Conservation (phyloP, 2,888 invertebrate genomes). For the Xylocampa areola region DNA sequence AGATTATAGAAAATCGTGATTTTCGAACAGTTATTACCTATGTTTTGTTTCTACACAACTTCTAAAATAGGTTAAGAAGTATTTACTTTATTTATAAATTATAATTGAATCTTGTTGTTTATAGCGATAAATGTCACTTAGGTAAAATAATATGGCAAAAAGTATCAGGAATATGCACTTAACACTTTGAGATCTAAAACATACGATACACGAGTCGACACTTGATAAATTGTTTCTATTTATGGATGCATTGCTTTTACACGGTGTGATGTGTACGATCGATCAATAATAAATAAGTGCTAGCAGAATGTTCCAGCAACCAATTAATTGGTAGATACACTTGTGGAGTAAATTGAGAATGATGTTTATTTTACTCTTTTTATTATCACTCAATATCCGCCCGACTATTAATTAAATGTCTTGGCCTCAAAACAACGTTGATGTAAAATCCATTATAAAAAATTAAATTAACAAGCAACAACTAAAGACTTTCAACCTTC, state of each 20-base stretch:
- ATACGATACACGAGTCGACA: slow-evolving; percentile 41
- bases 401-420: slow-evolving; percentile 36
- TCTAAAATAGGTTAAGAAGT: too few species aligned
- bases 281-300: slow-evolving; percentile 53
- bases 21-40: slow-evolving; percentile 1
- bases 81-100: too few species aligned
- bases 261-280: slow-evolving; percentile 46
- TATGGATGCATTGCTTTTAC: slow-evolving; percentile 52
- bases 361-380: slow-evolving; percentile 43
- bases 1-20: too few species aligned
- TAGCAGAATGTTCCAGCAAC: slow-evolving; percentile 47
- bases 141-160: slow-evolving; percentile 13
- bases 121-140: slow-evolving; percentile 16
- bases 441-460: slow-evolving; percentile 52
- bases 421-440: slow-evolving; percentile 32
- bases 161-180: slow-evolving; percentile 34
- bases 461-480: slow-evolving; percentile 57
- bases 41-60: slow-evolving; percentile 12
- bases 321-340: slow-evolving; percentile 52
- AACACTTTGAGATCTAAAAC: slow-evolving; percentile 47
- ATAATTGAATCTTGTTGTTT: background rate
- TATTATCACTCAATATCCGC: slow-evolving; percentile 32
- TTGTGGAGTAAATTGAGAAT: slow-evolving; percentile 48
- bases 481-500: slow-evolving; percentile 64
- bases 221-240: slow-evolving; percentile 58